A percentile compares a stretch with the other conserved stretches of the same genome.
Evolutionary conservation across 2,113 vertebrate species (phyloP).

Genomic region (Brachionichthys hirsutus): DNA sequence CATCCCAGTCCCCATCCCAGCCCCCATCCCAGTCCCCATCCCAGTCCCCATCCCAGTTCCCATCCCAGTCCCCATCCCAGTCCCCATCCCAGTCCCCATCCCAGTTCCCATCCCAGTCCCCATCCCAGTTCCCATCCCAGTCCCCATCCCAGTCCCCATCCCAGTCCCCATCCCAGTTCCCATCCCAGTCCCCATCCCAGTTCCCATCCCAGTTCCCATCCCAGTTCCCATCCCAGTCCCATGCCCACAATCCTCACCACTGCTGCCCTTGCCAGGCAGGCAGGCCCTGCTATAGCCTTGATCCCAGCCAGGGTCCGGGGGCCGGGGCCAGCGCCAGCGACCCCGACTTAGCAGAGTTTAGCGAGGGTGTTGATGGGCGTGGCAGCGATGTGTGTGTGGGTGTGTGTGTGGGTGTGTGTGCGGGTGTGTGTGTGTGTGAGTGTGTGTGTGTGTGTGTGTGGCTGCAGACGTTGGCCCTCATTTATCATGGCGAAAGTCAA

Average conservation of each 20-base stretch:
- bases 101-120: constrained; percentile 71
- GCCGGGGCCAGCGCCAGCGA: constrained; percentile 89
- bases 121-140: constrained; percentile 71
- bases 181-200: constrained; percentile 71
- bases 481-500: constrained; percentile 31
- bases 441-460: constrained; percentile 65
- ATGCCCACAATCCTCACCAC: constrained; percentile 81
- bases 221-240: constrained; percentile 65
- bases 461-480: constrained; percentile 77
- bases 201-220: constrained; percentile 72
- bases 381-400: constrained; percentile 84
- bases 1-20: constrained; percentile 71
- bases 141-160: constrained; percentile 75
- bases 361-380: constrained; percentile 95
- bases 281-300: constrained; percentile 81
- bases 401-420: constrained; percentile 68
- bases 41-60: constrained; percentile 71
- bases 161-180: constrained; percentile 71
- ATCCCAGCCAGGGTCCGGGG: constrained; percentile 53
- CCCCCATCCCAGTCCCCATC: constrained; percentile 75
- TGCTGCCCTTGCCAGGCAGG: constrained; percentile 54
- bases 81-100: constrained; percentile 75
- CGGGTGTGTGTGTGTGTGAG: constrained; percentile 52
- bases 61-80: constrained; percentile 71
- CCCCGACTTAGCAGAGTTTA: constrained; percentile 97